These are phyloP conservation scores for Genyomyrus donnyi DNA, from an alignment of 2,113 vertebrate genomes.

Conservation along the genomic window DNA sequence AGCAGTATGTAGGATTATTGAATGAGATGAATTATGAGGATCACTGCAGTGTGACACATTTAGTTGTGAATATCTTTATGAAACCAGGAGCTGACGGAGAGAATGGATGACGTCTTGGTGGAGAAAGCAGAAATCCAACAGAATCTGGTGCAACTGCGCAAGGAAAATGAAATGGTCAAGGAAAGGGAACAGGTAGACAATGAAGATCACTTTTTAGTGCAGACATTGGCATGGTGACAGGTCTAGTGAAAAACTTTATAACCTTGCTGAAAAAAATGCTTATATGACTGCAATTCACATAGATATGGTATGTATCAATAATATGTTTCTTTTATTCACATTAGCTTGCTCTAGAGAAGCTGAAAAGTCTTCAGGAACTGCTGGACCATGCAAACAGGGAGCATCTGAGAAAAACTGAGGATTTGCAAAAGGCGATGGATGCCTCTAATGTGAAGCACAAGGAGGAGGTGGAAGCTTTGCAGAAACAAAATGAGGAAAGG, in stretches of 20 bases:
- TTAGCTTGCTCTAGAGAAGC: slow-evolving; percentile 61
- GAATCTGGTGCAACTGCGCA: slow-evolving; percentile 67
- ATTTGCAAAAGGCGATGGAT: slow-evolving; percentile 60
- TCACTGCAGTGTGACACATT: neutral
- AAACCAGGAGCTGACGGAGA: slow-evolving; percentile 78
- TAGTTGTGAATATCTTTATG: slow-evolving; percentile 23
- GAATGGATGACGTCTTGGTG: slow-evolving; percentile 75
- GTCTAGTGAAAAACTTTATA: neutral
- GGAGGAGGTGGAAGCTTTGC: slow-evolving; percentile 62
- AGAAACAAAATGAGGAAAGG: slow-evolving; percentile 64
- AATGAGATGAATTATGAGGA: neutral
- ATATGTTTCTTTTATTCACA: slow-evolving; percentile 15
- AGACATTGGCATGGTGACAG: neutral
- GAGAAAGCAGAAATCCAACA: slow-evolving; percentile 95
- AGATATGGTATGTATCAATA: neutral
- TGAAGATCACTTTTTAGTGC: neutral
- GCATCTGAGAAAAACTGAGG: slow-evolving; percentile 59
- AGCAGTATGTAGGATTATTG: neutral
- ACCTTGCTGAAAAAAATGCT: neutral
- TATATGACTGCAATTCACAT: neutral
- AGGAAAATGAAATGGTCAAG: slow-evolving; percentile 68
- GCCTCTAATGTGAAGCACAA: slow-evolving; percentile 56
- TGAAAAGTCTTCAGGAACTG: slow-evolving; percentile 58
- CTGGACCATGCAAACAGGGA: slow-evolving; percentile 55
- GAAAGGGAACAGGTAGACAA: slow-evolving; percentile 70